Base-by-base conservation (phyloP, 1,140 invertebrate species). In the Drosophila ohnishii region DNA sequence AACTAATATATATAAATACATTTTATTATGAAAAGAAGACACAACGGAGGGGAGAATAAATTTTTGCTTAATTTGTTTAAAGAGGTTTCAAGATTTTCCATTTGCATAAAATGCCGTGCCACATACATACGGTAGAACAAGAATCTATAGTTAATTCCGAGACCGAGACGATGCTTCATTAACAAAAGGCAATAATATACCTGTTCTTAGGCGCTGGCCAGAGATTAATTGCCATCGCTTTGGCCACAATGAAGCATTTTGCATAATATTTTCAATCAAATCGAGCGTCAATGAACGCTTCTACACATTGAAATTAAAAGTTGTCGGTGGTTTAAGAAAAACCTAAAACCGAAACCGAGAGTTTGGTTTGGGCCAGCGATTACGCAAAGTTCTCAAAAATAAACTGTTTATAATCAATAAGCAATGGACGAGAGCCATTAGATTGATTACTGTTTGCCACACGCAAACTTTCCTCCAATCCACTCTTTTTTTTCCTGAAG, bases 221-320 rank as follows among this genome's bases (percentile, higher is more conserved):
- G 65, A 80, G 81, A 85, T 85, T 85, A 85, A 85, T 85, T 85
- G 65, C 74, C 57, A 59, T 37, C 51, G 56, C 55, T 60, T 72
- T 60, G 50, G 62, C 51, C 66, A 45, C 72, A 65, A 57, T 58
- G 73, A 76, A 78, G 19, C 69, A 65, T 82, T 75, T 76, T 86
- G 59, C 65, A 87, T 76, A 82, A 78, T 75, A 62, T 78, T 58
- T 71, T 85, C 75, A 78, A 82, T 83, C 70, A 70, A 80, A 70
- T 63, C 48, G 47, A 65, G 67, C 70, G 79, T 88, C 80, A 87
- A 87, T 83, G 84, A 88, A 87, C 83, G 83, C 79, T 78, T 63
- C n/a, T 50, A 70, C 19, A 65, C 60, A 75, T 75, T 65, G 83
- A 87, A 87, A 87, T 71, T 64, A 88, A 88, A 60, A 87, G 83